Base-by-base conservation (phyloP, 1,140 invertebrate species). In the Metaphire vulgaris region DNA sequence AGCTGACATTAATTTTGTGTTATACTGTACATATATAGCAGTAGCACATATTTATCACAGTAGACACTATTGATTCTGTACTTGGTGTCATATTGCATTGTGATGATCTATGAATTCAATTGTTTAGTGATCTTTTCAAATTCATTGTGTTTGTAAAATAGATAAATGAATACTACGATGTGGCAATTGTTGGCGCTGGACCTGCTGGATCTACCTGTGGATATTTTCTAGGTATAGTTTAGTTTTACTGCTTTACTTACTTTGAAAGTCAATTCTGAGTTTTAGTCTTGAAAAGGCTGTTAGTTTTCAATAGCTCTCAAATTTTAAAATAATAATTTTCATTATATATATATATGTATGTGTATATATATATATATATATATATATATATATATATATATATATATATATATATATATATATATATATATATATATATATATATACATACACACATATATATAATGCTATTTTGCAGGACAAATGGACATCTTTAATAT, bases 171-270 rank as follows among this genome's bases (percentile, higher is more conserved):
- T 79, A 80, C 72, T 83, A 83, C 76, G 81, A 83, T 80, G 81
- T 82, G 0, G 81, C 78, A 21, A 81, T 83, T 76, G 82, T 80
- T 28, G 82, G 82, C 2, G 82, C 82, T 14, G 82, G 81, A 31
- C 82, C 82, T 12, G 79, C 79, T 29, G 81, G 82, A n/a, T 75
- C 82, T 56, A 81, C 80, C 0, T 80, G 82, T 79, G 82, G 78
- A 30, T 83, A 82, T 74, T 83, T 79, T 33, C 75, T 83, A 28
- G 81, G 82, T 83, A 79, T 75, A 26, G 67, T 77, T n/a, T n/a
- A n/a, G n/a, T n/a, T n/a, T n/a, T n/a, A n/a, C n/a, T n/a, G n/a
- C 6, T 2, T 33, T 1, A 69, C 12, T 31, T 41, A 30, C 30
- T 29, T n/a, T n/a, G n/a, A n/a, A n/a, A n/a, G n/a, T n/a, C n/a